Evolutionary conservation across 2,113 vertebrate species (phyloP).

Genomic region (Quiscalus mexicanus): DNA sequence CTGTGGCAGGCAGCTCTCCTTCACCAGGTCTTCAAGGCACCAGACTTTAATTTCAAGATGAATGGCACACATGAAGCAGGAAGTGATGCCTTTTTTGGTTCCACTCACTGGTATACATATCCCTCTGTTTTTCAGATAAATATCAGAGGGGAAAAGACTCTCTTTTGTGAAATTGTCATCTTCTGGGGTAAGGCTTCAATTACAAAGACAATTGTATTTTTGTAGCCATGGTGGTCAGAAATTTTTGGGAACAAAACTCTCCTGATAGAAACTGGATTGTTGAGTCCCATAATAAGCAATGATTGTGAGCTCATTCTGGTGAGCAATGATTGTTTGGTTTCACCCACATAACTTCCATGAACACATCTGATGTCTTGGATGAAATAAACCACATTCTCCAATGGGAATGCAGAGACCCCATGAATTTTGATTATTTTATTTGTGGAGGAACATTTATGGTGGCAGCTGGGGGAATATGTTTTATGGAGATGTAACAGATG

Average conservation of each 20-base stretch:
- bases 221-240: not conserved
- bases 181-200: not conserved
- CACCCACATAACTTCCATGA: not conserved
- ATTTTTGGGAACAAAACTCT: not conserved
- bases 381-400: constrained; percentile 8
- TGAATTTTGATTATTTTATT: not conserved
- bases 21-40: not conserved
- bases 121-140: not conserved
- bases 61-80: not conserved
- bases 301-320: not conserved
- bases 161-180: not conserved
- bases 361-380: constrained; percentile 7
- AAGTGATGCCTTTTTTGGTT: not conserved
- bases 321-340: not conserved
- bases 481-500: constrained; percentile 20
- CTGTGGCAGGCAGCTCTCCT: not conserved
- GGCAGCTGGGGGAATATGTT: constrained; percentile 26
- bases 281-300: not conserved
- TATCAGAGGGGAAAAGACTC: not conserved
- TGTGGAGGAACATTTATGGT: not conserved
- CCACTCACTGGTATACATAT: not conserved
- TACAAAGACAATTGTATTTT: not conserved
- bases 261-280: not conserved
- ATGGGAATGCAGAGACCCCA: not conserved
- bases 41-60: not conserved